phyloP scores from a whole-genome alignment of 2,797 vertebrate species.

The Spinus olivaceus region DNA sequence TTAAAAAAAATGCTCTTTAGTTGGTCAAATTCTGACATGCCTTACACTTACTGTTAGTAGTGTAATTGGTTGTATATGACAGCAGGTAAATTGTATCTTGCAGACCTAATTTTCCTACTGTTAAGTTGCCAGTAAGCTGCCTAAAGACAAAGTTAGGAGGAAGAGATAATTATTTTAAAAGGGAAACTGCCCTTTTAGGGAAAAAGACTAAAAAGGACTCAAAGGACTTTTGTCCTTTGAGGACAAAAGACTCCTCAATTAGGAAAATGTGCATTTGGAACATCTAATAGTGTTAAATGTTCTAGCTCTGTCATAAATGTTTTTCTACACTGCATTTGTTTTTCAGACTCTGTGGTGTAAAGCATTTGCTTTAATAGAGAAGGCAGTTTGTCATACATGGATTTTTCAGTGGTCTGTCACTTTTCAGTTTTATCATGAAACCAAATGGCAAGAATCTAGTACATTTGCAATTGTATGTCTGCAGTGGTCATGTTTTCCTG shows the following conservation, averaged over 20 bases:
- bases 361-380: neutral
- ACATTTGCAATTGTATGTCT: neutral
- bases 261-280: neutral
- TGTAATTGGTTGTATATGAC: neutral
- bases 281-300: neutral
- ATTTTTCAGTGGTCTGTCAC: neutral
- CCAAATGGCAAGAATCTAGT: neutral
- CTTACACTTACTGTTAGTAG: neutral
- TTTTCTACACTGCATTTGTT: neutral
- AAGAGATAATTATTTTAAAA: neutral
- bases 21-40: neutral
- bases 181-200: neutral
- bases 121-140: neutral
- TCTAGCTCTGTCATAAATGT: neutral
- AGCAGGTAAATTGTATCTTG: neutral
- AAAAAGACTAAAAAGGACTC: no score
- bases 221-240: no score
- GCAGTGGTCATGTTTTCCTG: neutral
- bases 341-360: neutral
- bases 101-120: neutral
- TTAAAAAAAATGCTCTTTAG: neutral
- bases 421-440: neutral
- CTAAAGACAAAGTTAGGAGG: neutral
- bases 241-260: neutral
- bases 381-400: neutral